Base-by-base conservation (phyloP, 2,113 vertebrate species). In the Burhinus oedicnemus region DNA sequence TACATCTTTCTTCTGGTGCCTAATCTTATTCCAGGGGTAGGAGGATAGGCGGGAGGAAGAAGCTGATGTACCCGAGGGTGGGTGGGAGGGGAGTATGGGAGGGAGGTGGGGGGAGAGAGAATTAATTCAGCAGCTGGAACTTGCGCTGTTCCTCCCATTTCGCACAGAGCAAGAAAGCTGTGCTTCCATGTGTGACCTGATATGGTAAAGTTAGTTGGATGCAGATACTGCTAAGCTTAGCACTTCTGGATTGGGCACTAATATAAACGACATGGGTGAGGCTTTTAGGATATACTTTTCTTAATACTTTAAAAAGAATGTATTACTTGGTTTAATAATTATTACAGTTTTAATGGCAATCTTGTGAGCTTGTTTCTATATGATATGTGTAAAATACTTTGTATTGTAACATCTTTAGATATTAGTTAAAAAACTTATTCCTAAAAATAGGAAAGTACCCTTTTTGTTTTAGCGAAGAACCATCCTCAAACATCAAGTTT, bases 151-250 rank as follows among this genome's bases (percentile, higher is more conserved):
- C 69, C 71, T 95, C 87, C 80, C 6, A 6, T 87, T 93, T 40
- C 12, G 12, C 84, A n/a, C 29, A 36, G 84, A 94, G 47, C 61
- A 61, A 55, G 71, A 40, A 92, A 42, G 62, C 69, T 45, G 64
- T 14, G 47, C 69, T 95, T 81, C 89, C 44, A 36, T 85, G 58
- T 92, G 44, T 97, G 93, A 70, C 93, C 95, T 92, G 86, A 96
- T 97, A 94, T 92, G 97, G 97, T 95, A 92, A 96, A 94, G 93
- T 90, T 89, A 85, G 66, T 36, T 58, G 89, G 87, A 74, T 86
- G 19, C 78, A 60, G 86, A 55, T 75, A 62, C 4, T 86, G 71
- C 64, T 96, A 85, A 90, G 62, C 75, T 89, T 83, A 81, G 34
- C 9, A 5, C 71, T 79, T 77, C 87, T 83, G 94, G 71, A 86